These are phyloP conservation scores for Drosophila sproati DNA, from an alignment of 1,140 invertebrate genomes.

Conservation along the genomic window DNA sequence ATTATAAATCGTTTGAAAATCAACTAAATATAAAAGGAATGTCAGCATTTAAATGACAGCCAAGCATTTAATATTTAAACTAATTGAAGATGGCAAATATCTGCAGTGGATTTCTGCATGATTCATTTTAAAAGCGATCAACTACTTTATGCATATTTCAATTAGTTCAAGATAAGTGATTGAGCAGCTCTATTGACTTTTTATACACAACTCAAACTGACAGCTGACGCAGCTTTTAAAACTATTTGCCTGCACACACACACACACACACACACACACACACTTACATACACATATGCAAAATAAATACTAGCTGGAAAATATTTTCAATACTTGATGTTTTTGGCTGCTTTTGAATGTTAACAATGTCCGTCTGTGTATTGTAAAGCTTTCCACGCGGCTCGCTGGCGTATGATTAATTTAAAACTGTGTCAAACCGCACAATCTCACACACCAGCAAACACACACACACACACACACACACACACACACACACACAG, in stretches of 20 bases:
- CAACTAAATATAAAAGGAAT: no score
- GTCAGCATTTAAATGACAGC: no score
- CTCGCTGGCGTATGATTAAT: slow-evolving; percentile 77
- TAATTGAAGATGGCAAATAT: no score
- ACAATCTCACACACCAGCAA: slow-evolving; percentile 41
- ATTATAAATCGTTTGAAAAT: no score
- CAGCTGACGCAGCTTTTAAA: slow-evolving; percentile 28
- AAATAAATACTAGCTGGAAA: slow-evolving; percentile 29
- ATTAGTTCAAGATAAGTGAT: not conserved
- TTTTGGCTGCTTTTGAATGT: slow-evolving; percentile 47
- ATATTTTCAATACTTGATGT: slow-evolving; percentile 20
- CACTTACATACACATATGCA: slow-evolving; percentile 1
- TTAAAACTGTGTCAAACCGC: slow-evolving; percentile 80
- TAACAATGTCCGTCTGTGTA: slow-evolving; percentile 39
- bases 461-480: slow-evolving; percentile 26
- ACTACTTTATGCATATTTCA: not conserved
- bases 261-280: not conserved
- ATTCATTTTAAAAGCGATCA: no score
- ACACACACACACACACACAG: not conserved
- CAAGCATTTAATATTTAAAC: no score
- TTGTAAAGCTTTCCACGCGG: slow-evolving; percentile 67
- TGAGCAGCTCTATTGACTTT: not conserved
- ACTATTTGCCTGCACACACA: slow-evolving; percentile 4
- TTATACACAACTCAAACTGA: not conserved
- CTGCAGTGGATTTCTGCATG: no score